These are phyloP conservation scores for Smittia aterrima DNA, from an alignment of 2,888 invertebrate genomes.

Conservation along the genomic window DNA sequence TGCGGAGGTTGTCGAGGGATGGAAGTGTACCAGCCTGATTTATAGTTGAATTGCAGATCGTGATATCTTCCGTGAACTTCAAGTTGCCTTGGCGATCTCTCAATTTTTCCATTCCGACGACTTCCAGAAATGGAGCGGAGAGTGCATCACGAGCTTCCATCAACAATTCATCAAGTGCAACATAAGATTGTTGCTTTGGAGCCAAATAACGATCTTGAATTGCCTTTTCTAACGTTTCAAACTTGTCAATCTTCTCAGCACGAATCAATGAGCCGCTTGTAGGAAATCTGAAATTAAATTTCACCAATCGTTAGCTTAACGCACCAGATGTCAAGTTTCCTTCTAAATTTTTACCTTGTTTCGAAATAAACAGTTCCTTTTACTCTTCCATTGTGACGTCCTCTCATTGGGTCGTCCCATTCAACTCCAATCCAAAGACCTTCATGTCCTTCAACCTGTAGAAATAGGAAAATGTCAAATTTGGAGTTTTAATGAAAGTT, in stretches of 20 bases:
- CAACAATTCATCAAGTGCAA: slow-evolving; percentile 63
- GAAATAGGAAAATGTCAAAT: background rate
- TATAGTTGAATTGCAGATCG: slow-evolving; percentile 55
- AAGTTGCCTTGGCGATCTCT: slow-evolving; percentile 60
- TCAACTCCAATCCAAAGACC: slow-evolving; percentile 93
- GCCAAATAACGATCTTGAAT: slow-evolving; percentile 65
- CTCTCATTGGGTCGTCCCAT: slow-evolving; percentile 87
- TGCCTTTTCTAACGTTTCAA: slow-evolving; percentile 71
- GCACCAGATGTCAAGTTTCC: slow-evolving; percentile 17
- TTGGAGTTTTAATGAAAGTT: background rate
- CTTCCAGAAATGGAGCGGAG: slow-evolving; percentile 71
- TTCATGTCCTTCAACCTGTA: slow-evolving; percentile 62
- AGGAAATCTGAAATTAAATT: slow-evolving; percentile 57
- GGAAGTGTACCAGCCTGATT: slow-evolving; percentile 66
- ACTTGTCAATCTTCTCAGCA: slow-evolving; percentile 73
- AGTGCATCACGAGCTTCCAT: slow-evolving; percentile 67
- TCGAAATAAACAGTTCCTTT: slow-evolving; percentile 80
- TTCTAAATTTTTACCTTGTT: slow-evolving; percentile 56
- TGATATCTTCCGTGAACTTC: slow-evolving; percentile 51
- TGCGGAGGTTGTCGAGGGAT: slow-evolving; percentile 49
- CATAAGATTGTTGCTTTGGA: slow-evolving; percentile 56
- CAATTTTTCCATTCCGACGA: slow-evolving; percentile 88
- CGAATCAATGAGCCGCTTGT: slow-evolving; percentile 87
- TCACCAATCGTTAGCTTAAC: slow-evolving; percentile 42
- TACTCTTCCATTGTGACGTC: slow-evolving; percentile 89